Evolutionary conservation across 2,797 vertebrate genomes (phyloP).

Genomic region (Sphenopsis melanotis): DNA sequence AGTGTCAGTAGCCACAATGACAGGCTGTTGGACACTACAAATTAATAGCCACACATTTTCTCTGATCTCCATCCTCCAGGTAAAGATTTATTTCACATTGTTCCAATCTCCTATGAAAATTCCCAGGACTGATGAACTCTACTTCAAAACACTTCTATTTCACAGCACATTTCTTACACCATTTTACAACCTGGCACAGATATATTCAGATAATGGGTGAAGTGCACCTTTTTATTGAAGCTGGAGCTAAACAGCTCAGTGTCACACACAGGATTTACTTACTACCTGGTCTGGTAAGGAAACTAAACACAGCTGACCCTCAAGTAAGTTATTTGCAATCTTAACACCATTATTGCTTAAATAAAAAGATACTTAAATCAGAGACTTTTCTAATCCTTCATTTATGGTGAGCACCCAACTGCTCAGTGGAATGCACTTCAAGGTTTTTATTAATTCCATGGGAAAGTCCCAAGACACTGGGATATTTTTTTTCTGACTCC

Average conservation of each 20-base stretch:
- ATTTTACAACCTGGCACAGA: background rate
- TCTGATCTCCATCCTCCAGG: conserved; percentile 2
- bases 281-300: background rate
- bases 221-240: background rate
- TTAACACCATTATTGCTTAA: background rate
- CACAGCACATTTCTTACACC: background rate
- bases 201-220: background rate
- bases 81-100: background rate
- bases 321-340: background rate
- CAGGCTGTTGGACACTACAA: background rate
- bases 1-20: background rate
- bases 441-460: background rate
- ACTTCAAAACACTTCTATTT: background rate
- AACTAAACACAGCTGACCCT: background rate
- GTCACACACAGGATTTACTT: background rate
- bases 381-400: background rate
- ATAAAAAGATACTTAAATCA: background rate
- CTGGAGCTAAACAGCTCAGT: background rate
- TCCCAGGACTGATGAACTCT: background rate
- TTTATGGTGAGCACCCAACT: background rate
- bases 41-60: background rate
- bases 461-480: background rate
- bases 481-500: background rate
- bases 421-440: background rate
- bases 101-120: background rate